Evolutionary conservation across 2,888 invertebrate species (phyloP).

Genomic region (Tachina fera): DNA sequence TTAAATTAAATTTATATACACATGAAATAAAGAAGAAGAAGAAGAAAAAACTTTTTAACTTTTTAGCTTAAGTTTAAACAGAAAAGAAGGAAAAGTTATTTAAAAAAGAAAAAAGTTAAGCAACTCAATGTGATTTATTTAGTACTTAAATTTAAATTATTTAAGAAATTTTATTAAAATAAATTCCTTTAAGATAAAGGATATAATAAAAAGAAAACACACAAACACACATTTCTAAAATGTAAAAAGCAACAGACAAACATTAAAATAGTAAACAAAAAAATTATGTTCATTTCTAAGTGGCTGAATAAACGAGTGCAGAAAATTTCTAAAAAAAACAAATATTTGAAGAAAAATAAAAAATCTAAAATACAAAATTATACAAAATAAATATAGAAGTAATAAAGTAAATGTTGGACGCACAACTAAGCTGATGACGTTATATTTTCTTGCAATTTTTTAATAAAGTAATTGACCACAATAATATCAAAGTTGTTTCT

Average conservation of each 20-base stretch:
- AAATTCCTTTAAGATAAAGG: conserved; percentile 6
- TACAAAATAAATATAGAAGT: conserved; percentile 21
- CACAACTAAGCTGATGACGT: conserved; percentile 5
- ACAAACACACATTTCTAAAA: conserved; percentile 53
- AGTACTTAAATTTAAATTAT: conserved; percentile 76
- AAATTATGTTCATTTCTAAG: conserved; percentile 35
- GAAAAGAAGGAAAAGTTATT: conserved; percentile 24
- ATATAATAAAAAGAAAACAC: neutral
- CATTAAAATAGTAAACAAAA: neutral
- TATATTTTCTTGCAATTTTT: too few species aligned
- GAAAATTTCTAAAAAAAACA: conserved; percentile 70
- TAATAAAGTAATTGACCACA: too few species aligned
- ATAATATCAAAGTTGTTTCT: too few species aligned
- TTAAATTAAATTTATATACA: conserved; percentile 19
- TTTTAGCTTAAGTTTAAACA: conserved; percentile 7
- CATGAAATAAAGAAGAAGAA: conserved; percentile 7
- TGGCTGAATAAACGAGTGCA: conserved; percentile 71
- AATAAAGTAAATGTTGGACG: neutral
- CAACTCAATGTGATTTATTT: conserved; percentile 82
- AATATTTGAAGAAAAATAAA: conserved; percentile 46
- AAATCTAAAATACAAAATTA: conserved; percentile 57
- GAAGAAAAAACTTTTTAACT: conserved; percentile 30
- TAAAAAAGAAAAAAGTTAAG: conserved; percentile 76
- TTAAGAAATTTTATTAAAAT: conserved; percentile 42
- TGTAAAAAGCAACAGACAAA: neutral